Base-by-base conservation (phyloP, 2,888 invertebrate species). In the Chymomyza procnemis region DNA sequence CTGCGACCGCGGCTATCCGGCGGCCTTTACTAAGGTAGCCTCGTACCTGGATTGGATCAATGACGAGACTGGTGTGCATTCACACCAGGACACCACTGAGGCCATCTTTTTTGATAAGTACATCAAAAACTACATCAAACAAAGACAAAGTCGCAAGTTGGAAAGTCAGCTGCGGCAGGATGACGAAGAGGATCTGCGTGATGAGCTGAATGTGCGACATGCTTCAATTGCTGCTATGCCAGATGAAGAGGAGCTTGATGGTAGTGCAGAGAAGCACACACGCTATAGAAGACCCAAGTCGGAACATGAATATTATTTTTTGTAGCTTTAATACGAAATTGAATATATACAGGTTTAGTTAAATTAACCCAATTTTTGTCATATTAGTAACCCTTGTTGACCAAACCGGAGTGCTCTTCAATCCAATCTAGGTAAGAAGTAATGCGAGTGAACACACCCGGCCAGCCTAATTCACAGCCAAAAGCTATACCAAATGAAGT, bases 41-140 rank as follows among this genome's bases (percentile, higher is more conserved):
- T 87, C 91, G 2, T 90, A 90, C 60, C 73, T 90, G 58, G 88
- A 89, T 66, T 90, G 90, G 90, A 90, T 90, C 41, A 82, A 78
- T 56, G 90, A 90, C 62, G 80, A 89, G 62, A 87, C 83, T 19
- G 88, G 85, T n/a, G 82, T 89, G 4, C 85, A 82, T 19, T 78
- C 84, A 2, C 79, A 82, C 48, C 73, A 78, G 50, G 87, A 88
- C 21, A 79, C 85, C 57, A 79, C 86, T n/a, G 75, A 86, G 61
- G 78, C 85, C 30, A 79, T 88, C 48, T 76, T 79, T 61, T 82
- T 80, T 18, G 78, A 80, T 57, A 79, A 87, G 64, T 78, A 83
- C 8, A 46, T 85, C 3, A 80, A 81, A 34, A 75, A 78, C 9
- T 84, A 85, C 46, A 71, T 74, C 6, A 75, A 74, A 3, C 75